Evolutionary conservation across 2,797 vertebrate genomes (phyloP).

Genomic region (Aplochiton taeniatus): DNA sequence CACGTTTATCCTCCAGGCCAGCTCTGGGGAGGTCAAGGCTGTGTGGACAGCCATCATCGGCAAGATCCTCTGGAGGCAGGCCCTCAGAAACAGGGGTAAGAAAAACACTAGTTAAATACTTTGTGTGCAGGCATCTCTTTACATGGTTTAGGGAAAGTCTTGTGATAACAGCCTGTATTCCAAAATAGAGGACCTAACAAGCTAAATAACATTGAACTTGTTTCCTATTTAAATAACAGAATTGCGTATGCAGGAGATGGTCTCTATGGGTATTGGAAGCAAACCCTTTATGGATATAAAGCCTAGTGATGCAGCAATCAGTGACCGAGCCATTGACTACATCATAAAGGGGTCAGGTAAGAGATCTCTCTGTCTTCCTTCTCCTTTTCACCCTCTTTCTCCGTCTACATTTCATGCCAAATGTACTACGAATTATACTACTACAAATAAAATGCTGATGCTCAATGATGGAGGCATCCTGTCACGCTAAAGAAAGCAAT

Average conservation of each 20-base stretch:
- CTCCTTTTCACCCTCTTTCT: background rate
- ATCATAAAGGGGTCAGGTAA: conserved; percentile 81
- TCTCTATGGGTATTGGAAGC: conserved; percentile 85
- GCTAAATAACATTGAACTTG: background rate
- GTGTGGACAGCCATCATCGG: conserved; percentile 81
- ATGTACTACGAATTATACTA: too few relatives aligned
- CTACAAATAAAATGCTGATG: background rate
- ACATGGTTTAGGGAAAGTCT: background rate
- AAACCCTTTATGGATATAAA: conserved; percentile 86
- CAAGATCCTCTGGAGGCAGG: conserved; percentile 86
- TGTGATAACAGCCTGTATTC: background rate
- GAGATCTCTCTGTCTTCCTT: background rate
- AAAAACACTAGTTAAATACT: background rate
- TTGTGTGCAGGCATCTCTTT: too few relatives aligned
- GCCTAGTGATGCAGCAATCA: conserved; percentile 82
- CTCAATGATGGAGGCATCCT: conserved; percentile 5
- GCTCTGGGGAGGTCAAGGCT: conserved; percentile 77
- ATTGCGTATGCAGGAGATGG: conserved; percentile 85
- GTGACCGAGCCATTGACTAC: conserved; percentile 79
- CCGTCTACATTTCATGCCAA: background rate
- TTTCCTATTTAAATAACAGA: conserved; percentile 59
- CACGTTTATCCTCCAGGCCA: conserved; percentile 84
- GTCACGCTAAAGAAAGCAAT: conserved; percentile 1
- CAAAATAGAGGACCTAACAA: too few relatives aligned
- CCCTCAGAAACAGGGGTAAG: conserved; percentile 83